phyloP scores from a whole-genome alignment of 2,888 invertebrate genomes.

The Steinernema hermaphroditum region DNA sequence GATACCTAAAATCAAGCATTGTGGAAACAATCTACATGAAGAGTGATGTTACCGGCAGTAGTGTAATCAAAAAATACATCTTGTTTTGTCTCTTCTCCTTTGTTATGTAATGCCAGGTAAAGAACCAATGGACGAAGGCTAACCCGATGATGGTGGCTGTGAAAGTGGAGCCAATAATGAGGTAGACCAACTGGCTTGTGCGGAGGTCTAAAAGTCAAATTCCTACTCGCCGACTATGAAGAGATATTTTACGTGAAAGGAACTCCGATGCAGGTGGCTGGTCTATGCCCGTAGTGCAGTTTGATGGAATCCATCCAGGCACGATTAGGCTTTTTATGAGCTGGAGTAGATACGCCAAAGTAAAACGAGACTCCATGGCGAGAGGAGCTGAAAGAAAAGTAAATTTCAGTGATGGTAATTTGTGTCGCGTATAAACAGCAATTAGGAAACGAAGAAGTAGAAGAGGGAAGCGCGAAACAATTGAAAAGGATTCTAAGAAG shows the following conservation, averaged over 20 bases:
- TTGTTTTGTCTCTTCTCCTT: conserved; percentile 61
- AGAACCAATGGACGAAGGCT: conserved; percentile 51
- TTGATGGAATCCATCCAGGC: conserved; percentile 10
- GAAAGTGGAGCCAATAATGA: conserved; percentile 49
- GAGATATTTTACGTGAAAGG: background rate
- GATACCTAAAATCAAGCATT: conserved; percentile 48
- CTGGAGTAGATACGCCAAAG: conserved; percentile 12
- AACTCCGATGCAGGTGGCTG: conserved; percentile 12
- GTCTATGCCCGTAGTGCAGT: background rate
- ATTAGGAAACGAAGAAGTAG: too few species aligned
- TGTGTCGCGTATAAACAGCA: too few species aligned
- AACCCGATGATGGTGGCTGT: conserved; percentile 49
- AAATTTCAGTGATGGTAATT: too few species aligned
- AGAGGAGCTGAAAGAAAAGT: too few species aligned
- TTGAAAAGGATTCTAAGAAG: background rate
- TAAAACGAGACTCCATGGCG: conserved; percentile 8
- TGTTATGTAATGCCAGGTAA: conserved; percentile 52
- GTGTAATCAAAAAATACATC: conserved; percentile 60
- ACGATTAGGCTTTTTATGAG: conserved; percentile 11
- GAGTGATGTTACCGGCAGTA: conserved; percentile 51
- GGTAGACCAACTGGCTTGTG: conserved; percentile 49
- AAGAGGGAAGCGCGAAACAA: too few species aligned
- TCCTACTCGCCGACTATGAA: too few species aligned
- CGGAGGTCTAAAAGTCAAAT: conserved; percentile 36
- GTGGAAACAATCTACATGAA: background rate